phyloP scores from a whole-genome alignment of 64 coral and sea anemone species.

The Porites australiensis region DNA sequence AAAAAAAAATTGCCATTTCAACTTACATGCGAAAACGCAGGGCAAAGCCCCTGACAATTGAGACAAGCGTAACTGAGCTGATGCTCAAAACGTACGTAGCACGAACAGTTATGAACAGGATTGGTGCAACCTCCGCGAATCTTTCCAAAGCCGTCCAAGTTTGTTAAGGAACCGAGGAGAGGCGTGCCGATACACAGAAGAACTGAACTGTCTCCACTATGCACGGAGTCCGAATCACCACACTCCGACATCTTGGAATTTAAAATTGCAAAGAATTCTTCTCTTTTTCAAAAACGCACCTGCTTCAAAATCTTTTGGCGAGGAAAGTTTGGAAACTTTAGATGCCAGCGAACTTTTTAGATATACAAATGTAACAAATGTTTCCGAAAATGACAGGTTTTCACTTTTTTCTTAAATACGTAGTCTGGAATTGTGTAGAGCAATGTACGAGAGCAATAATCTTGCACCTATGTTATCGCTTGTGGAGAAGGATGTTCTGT shows the following conservation, averaged over 20 bases:
- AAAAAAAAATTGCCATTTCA: neutral
- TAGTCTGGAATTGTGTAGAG: neutral
- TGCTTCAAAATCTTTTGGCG: neutral
- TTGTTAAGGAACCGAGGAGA: conserved; percentile 77
- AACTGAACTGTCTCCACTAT: conserved; percentile 72
- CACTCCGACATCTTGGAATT: neutral
- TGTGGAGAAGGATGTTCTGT: neutral
- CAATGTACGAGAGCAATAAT: neutral
- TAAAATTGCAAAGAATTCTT: neutral
- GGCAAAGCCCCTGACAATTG: conserved; percentile 85
- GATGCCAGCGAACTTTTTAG: neutral
- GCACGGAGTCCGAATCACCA: conserved; percentile 22
- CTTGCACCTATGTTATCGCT: neutral
- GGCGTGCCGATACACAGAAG: conserved; percentile 71
- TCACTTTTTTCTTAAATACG: neutral
- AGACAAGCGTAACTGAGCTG: conserved; percentile 88
- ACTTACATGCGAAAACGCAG: conserved; percentile 89
- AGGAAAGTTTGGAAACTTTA: neutral
- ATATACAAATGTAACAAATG: neutral
- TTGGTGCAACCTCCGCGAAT: conserved; percentile 85
- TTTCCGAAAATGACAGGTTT: neutral
- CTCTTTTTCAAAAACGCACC: neutral
- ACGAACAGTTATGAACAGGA: conserved; percentile 74
- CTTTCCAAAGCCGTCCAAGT: conserved; percentile 80
- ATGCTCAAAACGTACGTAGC: conserved; percentile 88